Percentiles rank a stretch among this genome's conserved stretches.
Conservation (phyloP, 2,113 vertebrate genomes). For the Platichthys flesus region DNA sequence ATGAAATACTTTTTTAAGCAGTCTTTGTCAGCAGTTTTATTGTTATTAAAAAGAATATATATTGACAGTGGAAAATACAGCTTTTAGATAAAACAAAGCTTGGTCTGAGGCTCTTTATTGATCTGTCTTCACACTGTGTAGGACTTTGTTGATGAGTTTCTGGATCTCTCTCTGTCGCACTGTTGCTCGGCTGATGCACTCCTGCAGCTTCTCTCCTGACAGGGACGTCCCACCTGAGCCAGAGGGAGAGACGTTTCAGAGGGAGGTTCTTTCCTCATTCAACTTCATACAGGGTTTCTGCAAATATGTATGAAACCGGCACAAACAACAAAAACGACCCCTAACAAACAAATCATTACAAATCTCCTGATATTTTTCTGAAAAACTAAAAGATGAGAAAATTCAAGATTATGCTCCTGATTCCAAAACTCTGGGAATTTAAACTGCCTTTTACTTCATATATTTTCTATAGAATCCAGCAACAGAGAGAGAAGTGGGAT, state of each 20-base stretch:
- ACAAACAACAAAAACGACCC: no score
- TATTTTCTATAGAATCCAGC: no score
- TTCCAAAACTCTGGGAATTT: no score
- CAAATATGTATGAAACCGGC: no score
- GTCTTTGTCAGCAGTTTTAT: slow-evolving; percentile 88
- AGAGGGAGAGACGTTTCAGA: neutral
- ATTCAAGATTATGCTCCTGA: no score
- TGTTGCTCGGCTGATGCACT: slow-evolving; percentile 89
- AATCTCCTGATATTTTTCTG: no score
- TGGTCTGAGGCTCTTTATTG: slow-evolving; percentile 75
- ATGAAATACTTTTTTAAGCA: slow-evolving; percentile 83
- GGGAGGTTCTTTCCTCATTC: neutral
- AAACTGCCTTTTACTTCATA: no score
- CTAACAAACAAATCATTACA: no score
- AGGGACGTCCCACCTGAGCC: slow-evolving; percentile 89
- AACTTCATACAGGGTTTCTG: no score
- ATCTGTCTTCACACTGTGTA: slow-evolving; percentile 82
- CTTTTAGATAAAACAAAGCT: slow-evolving; percentile 81
- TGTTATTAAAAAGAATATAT: slow-evolving; percentile 86
- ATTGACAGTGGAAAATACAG: slow-evolving; percentile 89
- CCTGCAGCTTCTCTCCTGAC: slow-evolving; percentile 92
- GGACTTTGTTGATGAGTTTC: slow-evolving; percentile 89
- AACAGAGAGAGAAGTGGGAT: no score
- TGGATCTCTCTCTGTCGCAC: slow-evolving; percentile 91
- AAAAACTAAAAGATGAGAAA: no score